phyloP scores from a whole-genome alignment of 2,797 vertebrate species.

The Distichodus sexfasciatus region DNA sequence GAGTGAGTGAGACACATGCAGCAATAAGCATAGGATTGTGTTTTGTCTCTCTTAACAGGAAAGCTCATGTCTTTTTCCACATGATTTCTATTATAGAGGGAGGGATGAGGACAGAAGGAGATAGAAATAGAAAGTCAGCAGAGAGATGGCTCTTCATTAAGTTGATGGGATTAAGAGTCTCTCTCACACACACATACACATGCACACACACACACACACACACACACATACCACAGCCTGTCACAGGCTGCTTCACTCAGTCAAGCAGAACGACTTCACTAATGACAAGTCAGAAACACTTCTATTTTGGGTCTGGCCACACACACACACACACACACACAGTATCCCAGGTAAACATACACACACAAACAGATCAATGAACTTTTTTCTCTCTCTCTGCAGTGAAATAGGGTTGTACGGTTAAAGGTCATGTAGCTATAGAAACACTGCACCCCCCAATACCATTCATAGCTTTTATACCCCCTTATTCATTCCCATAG shows the following conservation, averaged over 20 bases:
- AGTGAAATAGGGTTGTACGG: constrained; percentile 61
- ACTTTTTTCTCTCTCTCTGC: constrained; percentile 69
- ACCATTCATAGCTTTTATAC: constrained; percentile 60
- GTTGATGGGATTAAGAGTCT: constrained; percentile 50
- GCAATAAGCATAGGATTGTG: not conserved
- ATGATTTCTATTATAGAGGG: constrained; percentile 50
- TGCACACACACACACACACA: not conserved
- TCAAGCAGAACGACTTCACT: not conserved
- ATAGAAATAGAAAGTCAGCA: constrained; percentile 17
- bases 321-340: not conserved
- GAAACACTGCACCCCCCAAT: constrained; percentile 55
- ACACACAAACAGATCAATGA: not conserved
- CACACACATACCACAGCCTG: not conserved
- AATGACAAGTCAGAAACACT: not conserved
- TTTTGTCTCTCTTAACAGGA: not conserved
- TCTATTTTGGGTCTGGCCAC: not conserved
- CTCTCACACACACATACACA: not conserved
- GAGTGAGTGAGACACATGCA: constrained; percentile 18
- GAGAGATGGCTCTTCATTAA: constrained; percentile 37
- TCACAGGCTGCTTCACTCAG: not conserved
- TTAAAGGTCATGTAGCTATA: constrained; percentile 66
- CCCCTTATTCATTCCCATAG: constrained; percentile 75
- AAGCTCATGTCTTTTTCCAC: constrained; percentile 46
- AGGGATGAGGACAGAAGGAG: constrained; percentile 14
- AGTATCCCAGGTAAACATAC: not conserved